Percentiles rank a stretch among this genome's conserved stretches.
phyloP scores from a whole-genome alignment of 2,113 vertebrate genomes.

The cattle (Bos taurus) region ARS-UCD2.0 NC_037339.1:79647001-79647500 shows the following conservation, averaged over 20 bases:
- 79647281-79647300: background rate
- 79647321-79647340: background rate
- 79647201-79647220: background rate
- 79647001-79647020: background rate
- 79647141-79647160: background rate
- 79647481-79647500: background rate
- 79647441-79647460: background rate
- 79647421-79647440: background rate
- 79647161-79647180: background rate
- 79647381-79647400: background rate
- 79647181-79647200: background rate
- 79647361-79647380: background rate
- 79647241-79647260: background rate
- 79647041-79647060: background rate
- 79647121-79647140: background rate
- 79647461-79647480: background rate
- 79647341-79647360: background rate
- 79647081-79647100: background rate
- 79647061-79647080: background rate
- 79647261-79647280: background rate
- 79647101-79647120: background rate
- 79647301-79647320: background rate
- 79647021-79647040: background rate
- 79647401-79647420: background rate
- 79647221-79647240: fast-evolving